Percentiles rank a stretch among this genome's conserved stretches.
Conservation (phyloP, 2,113 vertebrate species). For the Lagopus muta region DNA sequence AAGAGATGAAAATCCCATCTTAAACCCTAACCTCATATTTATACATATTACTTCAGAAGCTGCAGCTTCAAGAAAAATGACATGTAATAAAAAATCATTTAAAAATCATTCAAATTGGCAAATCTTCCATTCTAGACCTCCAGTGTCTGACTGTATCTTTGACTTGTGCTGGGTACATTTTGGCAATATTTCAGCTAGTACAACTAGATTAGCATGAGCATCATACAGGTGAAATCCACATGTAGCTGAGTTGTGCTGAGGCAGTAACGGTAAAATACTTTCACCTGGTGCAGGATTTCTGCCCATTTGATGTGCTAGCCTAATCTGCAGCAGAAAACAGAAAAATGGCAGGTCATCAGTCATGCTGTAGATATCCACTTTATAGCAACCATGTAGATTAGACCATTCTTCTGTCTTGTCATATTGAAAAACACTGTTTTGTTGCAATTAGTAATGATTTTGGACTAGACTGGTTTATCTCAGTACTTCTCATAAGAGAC, state of each 20-base stretch:
- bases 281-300: not conserved
- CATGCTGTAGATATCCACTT: not conserved
- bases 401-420: not conserved
- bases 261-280: not conserved
- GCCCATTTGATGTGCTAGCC: fast-evolving
- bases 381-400: not conserved
- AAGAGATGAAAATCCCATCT: not conserved
- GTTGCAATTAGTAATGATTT: not conserved
- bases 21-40: not conserved
- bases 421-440: not conserved
- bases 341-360: not conserved
- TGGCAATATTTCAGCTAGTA: not conserved
- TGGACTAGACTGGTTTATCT: not conserved
- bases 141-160: not conserved
- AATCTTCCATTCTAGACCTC: not conserved
- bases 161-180: not conserved
- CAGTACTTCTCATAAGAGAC: not conserved
- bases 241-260: not conserved
- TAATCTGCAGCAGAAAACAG: not conserved
- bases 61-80: not conserved
- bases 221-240: not conserved
- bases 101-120: not conserved
- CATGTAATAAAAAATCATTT: not conserved
- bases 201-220: not conserved
- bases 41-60: not conserved